A percentile compares a stretch with the other conserved stretches of the same genome.
Conservation (phyloP, 2,888 invertebrate species). For the Galerucella calmariensis region DNA sequence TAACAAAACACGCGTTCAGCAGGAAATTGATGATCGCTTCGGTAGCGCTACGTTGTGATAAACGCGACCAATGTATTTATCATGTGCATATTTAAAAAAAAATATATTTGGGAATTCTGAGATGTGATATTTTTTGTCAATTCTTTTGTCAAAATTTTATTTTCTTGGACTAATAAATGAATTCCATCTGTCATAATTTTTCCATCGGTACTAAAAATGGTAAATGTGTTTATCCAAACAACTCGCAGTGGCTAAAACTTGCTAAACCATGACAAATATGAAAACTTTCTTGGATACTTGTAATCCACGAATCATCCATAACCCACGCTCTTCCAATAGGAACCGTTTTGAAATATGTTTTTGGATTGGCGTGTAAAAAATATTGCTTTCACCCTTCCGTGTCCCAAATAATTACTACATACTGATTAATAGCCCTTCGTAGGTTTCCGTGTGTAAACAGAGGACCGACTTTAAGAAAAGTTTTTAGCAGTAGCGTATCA, state of each 20-base stretch:
- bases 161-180: neutral
- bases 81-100: too few relatives aligned
- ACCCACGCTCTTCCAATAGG: slow-evolving; percentile 5
- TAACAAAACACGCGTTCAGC: too few relatives aligned
- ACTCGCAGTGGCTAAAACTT: neutral
- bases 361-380: slow-evolving; percentile 13
- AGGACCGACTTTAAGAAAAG: neutral
- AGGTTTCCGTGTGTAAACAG: slow-evolving; percentile 11
- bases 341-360: slow-evolving; percentile 19
- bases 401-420: slow-evolving; percentile 21
- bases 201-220: neutral
- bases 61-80: too few relatives aligned
- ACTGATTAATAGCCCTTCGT: slow-evolving; percentile 24
- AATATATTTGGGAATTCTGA: too few relatives aligned
- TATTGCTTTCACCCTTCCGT: slow-evolving; percentile 5
- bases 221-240: neutral
- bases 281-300: slow-evolving; percentile 13
- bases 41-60: too few relatives aligned
- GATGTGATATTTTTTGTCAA: too few relatives aligned
- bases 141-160: too few relatives aligned
- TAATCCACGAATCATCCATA: slow-evolving; percentile 8
- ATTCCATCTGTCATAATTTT: neutral
- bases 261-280: slow-evolving; percentile 16
- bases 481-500: neutral
- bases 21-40: too few relatives aligned